Evolutionary conservation across 2,113 vertebrate genomes (phyloP).

Genomic region (Salminus brasiliensis): DNA sequence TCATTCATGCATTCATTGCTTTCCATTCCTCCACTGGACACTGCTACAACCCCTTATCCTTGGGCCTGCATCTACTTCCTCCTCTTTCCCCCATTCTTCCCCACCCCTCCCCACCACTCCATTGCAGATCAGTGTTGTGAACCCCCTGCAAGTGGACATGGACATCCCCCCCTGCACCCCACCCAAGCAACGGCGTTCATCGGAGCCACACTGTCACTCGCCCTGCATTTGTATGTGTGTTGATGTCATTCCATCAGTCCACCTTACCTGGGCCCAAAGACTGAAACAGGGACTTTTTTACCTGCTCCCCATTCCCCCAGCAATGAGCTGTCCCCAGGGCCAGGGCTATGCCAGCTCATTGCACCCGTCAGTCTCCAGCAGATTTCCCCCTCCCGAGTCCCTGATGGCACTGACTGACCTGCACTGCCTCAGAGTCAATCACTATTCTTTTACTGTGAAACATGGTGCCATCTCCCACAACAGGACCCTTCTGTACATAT

Average conservation of each 20-base stretch:
- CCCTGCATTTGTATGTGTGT: slow-evolving; percentile 46
- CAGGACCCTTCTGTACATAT: not conserved
- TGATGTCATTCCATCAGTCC: slow-evolving; percentile 47
- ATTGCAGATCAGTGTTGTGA: slow-evolving; percentile 56
- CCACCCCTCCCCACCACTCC: slow-evolving; percentile 28
- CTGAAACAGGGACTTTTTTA: slow-evolving; percentile 21
- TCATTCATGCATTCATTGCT: not conserved
- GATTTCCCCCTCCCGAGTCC: not conserved
- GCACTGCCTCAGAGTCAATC: slow-evolving; percentile 10
- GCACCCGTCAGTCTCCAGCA: slow-evolving; percentile 25
- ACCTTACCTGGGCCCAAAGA: slow-evolving; percentile 21
- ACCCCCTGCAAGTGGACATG: slow-evolving; percentile 43
- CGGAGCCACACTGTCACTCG: slow-evolving; percentile 43
- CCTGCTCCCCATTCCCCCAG: not conserved
- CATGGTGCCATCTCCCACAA: too few relatives aligned
- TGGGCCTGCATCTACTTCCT: slow-evolving; percentile 24
- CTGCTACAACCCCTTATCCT: not conserved
- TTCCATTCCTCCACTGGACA: not conserved
- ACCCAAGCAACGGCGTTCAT: slow-evolving; percentile 34
- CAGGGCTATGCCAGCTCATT: slow-evolving; percentile 37
- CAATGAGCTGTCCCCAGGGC: slow-evolving; percentile 12
- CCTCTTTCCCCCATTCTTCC: slow-evolving; percentile 6
- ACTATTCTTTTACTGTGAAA: not conserved
- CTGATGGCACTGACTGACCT: not conserved
- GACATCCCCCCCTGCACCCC: slow-evolving; percentile 31